phyloP scores from a whole-genome alignment of 2,888 invertebrate genomes.

The Gari tellinella region DNA sequence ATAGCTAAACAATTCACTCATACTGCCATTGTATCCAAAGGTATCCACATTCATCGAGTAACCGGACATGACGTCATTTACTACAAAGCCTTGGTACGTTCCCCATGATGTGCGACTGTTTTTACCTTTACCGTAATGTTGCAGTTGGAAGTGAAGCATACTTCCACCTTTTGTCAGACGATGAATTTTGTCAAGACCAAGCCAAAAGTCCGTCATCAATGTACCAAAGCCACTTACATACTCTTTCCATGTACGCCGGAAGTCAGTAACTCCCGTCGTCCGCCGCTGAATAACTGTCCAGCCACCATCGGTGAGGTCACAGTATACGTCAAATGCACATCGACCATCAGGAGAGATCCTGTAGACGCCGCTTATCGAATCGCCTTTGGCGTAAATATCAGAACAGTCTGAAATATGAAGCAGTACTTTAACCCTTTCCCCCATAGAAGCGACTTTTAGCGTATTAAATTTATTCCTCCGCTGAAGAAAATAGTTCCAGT shows the following conservation, averaged over 20 bases:
- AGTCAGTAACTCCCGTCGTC: constrained; percentile 91
- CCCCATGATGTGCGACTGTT: constrained; percentile 87
- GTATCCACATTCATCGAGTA: constrained; percentile 90
- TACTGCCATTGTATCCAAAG: constrained; percentile 91
- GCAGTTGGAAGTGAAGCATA: constrained; percentile 88
- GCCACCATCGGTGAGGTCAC: constrained; percentile 86
- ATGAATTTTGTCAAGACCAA: constrained; percentile 93
- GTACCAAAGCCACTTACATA: constrained; percentile 94
- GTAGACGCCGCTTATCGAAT: constrained; percentile 27
- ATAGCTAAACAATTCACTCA: constrained; percentile 93
- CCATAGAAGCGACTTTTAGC: too few relatives aligned
- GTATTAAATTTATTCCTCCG: too few relatives aligned
- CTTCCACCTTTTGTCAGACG: constrained; percentile 87
- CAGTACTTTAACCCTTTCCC: too few relatives aligned
- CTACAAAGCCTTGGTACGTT: constrained; percentile 90
- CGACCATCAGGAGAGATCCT: constrained; percentile 39
- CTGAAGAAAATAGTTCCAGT: too few relatives aligned
- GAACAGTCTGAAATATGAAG: constrained; percentile 31
- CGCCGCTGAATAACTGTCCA: constrained; percentile 93
- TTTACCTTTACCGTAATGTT: constrained; percentile 93
- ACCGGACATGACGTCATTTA: constrained; percentile 88
- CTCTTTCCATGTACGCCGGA: constrained; percentile 93
- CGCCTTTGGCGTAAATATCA: constrained; percentile 26
- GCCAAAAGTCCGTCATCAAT: constrained; percentile 91
- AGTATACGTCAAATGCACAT: constrained; percentile 88